A percentile compares a stretch with the other conserved stretches of the same genome.
These are phyloP conservation scores for Micrastur ruficollis DNA, from an alignment of 2,797 vertebrate genomes.

Conservation along the genomic window DNA sequence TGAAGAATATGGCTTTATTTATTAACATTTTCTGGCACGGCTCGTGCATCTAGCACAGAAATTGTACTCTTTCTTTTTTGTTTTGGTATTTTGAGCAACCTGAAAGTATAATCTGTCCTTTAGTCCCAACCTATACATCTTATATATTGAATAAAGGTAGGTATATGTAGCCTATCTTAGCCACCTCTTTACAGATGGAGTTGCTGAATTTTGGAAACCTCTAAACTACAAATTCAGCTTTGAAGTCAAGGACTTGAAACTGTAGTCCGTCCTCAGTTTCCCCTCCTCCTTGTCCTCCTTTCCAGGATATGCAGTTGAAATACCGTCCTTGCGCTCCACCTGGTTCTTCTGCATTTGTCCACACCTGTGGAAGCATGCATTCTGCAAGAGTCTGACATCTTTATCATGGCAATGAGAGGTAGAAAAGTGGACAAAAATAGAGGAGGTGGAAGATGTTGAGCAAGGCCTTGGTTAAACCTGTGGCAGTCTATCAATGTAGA, in stretches of 20 bases:
- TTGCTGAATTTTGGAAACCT: neutral
- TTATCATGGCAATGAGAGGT: neutral
- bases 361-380: neutral
- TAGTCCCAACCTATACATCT: neutral
- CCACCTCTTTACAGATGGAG: neutral
- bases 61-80: neutral
- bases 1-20: neutral
- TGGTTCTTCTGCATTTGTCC: neutral
- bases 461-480: neutral
- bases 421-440: neutral
- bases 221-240: neutral
- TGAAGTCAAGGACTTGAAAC: neutral
- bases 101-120: neutral
- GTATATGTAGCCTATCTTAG: neutral
- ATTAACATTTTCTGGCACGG: neutral
- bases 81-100: neutral
- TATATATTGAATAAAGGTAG: neutral
- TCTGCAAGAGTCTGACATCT: neutral
- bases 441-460: neutral
- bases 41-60: neutral
- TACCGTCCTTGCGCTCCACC: neutral
- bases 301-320: neutral
- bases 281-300: neutral
- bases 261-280: neutral
- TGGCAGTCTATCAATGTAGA: neutral